These are phyloP conservation scores for Drosophila silvestris DNA, from an alignment of 2,888 invertebrate species.

Conservation along the genomic window DNA sequence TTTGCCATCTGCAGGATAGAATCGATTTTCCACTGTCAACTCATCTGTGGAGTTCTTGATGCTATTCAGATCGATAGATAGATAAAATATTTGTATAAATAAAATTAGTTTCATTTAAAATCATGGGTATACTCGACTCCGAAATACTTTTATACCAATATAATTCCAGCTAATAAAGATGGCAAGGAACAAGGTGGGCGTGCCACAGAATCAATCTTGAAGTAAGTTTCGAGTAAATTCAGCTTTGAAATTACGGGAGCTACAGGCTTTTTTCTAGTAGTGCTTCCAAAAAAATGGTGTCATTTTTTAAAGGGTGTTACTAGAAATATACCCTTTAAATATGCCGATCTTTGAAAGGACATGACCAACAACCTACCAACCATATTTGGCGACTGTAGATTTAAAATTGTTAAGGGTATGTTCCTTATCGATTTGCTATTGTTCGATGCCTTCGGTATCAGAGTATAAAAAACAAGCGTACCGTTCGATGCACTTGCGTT, in stretches of 20 bases:
- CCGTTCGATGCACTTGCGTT: conserved; percentile 89
- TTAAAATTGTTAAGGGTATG: background rate
- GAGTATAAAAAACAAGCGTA: conserved; percentile 22
- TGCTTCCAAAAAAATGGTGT: background rate
- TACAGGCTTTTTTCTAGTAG: no score
- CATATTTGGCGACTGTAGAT: background rate
- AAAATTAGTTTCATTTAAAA: background rate
- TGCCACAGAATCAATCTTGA: no score
- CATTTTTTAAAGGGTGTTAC: background rate
- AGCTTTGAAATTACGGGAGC: no score
- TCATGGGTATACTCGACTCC: background rate
- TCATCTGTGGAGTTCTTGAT: conserved; percentile 51
- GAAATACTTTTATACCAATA: background rate
- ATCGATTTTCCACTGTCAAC: conserved; percentile 44
- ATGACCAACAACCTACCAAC: background rate
- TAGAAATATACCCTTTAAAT: background rate
- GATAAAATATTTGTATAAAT: background rate
- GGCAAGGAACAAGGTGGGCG: no score
- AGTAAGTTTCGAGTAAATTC: no score
- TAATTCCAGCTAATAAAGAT: background rate
- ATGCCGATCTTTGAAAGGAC: background rate
- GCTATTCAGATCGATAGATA: conserved; percentile 29
- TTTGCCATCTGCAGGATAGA: conserved; percentile 62
- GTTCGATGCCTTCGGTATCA: no score
- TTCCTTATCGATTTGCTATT: background rate